Conservation (phyloP, 2,888 invertebrate species). For the Cosmopolites sordidus region DNA sequence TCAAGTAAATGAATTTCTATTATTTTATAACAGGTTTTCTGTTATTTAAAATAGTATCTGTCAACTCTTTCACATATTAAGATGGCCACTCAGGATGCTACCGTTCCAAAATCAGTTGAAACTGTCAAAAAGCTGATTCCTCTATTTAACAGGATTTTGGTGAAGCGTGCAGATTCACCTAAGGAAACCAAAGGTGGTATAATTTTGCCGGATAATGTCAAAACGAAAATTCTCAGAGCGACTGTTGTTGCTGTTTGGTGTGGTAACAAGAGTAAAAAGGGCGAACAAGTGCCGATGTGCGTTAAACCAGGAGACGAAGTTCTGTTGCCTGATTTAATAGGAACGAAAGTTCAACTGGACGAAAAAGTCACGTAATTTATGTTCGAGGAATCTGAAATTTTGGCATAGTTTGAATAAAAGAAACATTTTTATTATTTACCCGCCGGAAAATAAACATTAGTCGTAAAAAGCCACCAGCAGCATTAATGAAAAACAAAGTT, state of each 20-base stretch:
- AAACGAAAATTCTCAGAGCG: conserved; percentile 24
- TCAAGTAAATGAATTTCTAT: no score
- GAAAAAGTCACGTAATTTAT: conserved; percentile 79
- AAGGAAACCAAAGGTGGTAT: conserved; percentile 37
- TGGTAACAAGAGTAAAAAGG: conserved; percentile 54
- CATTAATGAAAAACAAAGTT: no score
- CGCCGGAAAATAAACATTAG: no score
- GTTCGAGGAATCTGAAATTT: conserved; percentile 89
- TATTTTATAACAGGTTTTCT: no score
- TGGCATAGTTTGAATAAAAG: conserved; percentile 64
- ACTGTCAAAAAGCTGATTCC: conserved; percentile 34
- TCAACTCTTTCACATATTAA: no score
- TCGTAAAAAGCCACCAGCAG: no score
- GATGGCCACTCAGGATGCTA: conserved; percentile 14
- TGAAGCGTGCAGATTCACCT: conserved; percentile 33
- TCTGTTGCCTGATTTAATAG: conserved; percentile 93
- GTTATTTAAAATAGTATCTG: no score
- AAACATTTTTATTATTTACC: no score
- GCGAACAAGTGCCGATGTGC: conserved; percentile 68
- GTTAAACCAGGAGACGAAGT: conserved; percentile 89
- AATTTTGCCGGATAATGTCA: conserved; percentile 34
- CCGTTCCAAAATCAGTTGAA: conserved; percentile 17
- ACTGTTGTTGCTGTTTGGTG: conserved; percentile 39
- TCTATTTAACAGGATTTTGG: conserved; percentile 35
- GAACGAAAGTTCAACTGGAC: conserved; percentile 86